Evolutionary conservation across 2,113 vertebrate species (phyloP).

Genomic region (Nyctibius bracteatus): DNA sequence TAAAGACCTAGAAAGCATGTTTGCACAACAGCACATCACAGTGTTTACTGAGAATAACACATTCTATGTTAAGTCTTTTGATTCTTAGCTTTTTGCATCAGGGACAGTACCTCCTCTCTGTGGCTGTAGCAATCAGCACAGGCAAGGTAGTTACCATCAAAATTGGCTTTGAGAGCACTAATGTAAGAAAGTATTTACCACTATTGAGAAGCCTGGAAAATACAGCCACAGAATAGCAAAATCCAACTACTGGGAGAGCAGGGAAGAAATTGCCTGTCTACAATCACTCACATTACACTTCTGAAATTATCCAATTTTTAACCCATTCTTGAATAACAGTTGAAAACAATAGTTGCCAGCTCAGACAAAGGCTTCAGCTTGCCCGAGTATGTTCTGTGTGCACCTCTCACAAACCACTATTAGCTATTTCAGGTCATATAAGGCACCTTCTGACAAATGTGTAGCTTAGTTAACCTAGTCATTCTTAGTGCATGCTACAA

Average conservation of each 20-base stretch:
- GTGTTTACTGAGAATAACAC: not conserved
- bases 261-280: not conserved
- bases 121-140: not conserved
- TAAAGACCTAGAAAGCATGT: not conserved
- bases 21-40: not conserved
- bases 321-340: not conserved
- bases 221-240: not conserved
- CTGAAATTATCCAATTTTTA: not conserved
- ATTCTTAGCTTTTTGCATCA: not conserved
- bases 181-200: not conserved
- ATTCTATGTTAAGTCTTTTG: not conserved
- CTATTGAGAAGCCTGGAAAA: not conserved
- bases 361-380: not conserved
- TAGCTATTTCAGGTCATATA: not conserved
- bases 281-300: not conserved
- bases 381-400: no score
- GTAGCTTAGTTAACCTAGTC: not conserved
- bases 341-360: not conserved
- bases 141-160: not conserved
- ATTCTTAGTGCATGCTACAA: not conserved
- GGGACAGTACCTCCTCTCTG: not conserved
- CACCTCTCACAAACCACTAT: not conserved
- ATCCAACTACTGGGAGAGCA: not conserved
- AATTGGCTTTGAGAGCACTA: not conserved
- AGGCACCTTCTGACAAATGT: not conserved